Base-by-base conservation (phyloP, 2,888 invertebrate species). In the Hedya salicella region DNA sequence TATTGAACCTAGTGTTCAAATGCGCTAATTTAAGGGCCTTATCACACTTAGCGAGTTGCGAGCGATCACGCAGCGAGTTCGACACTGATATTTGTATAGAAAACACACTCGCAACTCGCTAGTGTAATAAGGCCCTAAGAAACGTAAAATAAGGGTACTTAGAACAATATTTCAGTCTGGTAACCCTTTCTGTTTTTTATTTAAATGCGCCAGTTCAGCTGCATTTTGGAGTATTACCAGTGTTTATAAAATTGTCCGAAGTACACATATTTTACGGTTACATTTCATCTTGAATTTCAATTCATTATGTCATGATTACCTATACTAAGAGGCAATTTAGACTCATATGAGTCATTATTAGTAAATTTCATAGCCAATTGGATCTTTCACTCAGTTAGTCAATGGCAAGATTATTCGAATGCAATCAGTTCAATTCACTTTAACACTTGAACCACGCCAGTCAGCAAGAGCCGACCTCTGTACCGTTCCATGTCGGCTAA, bases 341-440 rank as follows among this genome's bases (percentile, higher is more conserved):
- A 46, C 57, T 57, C 54, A 1, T 8, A n/a, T 17, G n/a, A 46
- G 44, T 32, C 44, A 46, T 30, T 19, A 19, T 19, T 42, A 17
- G 11, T 56, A 25, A 25, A 25, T 39, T 36, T 54, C 63, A 63
- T 63, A 49, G 49, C 63, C 53, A 42, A 57, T 57, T 21, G 39
- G 21, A 32, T 6, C 21, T 42, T 49, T 16, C 19, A 54, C 14
- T 16, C 39, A 14, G 16, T 48, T 49, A 30, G 36, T 65, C 73
- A 77, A 78, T 83, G 87, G 87, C 87, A 87, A 87, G 87, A 87
- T 70, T 74, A 67, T 76, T 76, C 72, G 71, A 75, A 71, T 57
- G 64, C 67, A 69, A 65, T 67, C 57, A 46, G 57, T 57, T 14
- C 57, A 21, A 44, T 17, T 17, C 14, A 42, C 5, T 44, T 32